Evolutionary conservation across 2,888 invertebrate genomes (phyloP).

Genomic region (Caenorhabditis macrosperma): DNA sequence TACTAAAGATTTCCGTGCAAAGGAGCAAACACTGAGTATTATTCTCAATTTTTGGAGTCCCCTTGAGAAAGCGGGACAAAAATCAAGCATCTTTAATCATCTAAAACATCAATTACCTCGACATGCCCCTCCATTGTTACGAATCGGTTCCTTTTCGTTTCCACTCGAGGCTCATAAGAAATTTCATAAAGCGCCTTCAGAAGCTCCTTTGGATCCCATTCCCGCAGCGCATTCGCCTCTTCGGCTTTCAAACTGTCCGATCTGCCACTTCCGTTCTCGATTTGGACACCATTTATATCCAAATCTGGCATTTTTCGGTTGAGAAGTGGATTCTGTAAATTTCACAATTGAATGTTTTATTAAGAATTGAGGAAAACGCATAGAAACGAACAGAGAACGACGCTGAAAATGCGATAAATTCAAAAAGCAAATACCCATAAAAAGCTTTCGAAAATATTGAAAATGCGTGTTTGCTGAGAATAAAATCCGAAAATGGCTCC

Average conservation of each 20-base stretch:
- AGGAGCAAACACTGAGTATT: slow-evolving; percentile 52
- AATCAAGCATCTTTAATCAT: no score
- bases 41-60: slow-evolving; percentile 53
- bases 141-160: slow-evolving; percentile 77
- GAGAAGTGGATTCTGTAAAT: background rate
- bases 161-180: slow-evolving; percentile 76
- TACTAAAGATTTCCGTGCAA: slow-evolving; percentile 78
- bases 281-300: slow-evolving; percentile 36
- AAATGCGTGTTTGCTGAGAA: slow-evolving; percentile 34
- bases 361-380: no score
- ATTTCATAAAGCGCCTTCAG: slow-evolving; percentile 71
- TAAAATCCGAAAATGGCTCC: slow-evolving; percentile 30
- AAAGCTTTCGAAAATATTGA: slow-evolving; percentile 5
- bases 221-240: slow-evolving; percentile 62
- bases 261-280: slow-evolving; percentile 44
- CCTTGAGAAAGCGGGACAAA: slow-evolving; percentile 50
- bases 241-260: slow-evolving; percentile 64
- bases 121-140: slow-evolving; percentile 83
- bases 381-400: background rate
- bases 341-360: background rate
- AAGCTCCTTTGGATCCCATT: slow-evolving; percentile 69
- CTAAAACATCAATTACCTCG: slow-evolving; percentile 81
- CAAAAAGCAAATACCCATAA: background rate
- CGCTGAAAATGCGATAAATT: background rate
- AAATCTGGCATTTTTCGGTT: slow-evolving; percentile 59